phyloP scores from a whole-genome alignment of 1,140 invertebrate genomes.

The Calosoma granatense region DNA sequence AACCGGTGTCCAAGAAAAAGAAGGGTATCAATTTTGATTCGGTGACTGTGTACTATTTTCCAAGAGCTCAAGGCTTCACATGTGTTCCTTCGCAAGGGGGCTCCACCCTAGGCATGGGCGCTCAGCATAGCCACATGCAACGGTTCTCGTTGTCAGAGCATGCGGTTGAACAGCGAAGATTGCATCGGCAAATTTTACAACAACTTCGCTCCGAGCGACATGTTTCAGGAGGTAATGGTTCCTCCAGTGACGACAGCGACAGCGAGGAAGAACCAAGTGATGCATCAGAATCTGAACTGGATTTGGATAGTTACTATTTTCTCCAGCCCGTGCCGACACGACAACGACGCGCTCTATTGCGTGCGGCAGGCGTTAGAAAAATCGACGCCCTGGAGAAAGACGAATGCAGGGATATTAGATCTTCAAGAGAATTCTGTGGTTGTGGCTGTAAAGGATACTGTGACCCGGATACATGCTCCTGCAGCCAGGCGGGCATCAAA shows the following conservation, averaged over 20 bases:
- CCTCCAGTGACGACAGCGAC: slow-evolving; percentile 62
- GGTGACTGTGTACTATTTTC: slow-evolving; percentile 94
- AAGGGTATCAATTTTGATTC: slow-evolving; percentile 78
- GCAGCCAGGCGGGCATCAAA: slow-evolving; percentile 89
- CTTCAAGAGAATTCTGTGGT: slow-evolving; percentile 88
- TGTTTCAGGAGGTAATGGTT: slow-evolving; percentile 34
- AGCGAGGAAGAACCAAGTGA: slow-evolving; percentile 75
- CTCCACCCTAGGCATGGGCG: slow-evolving; percentile 92
- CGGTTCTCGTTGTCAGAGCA: slow-evolving; percentile 63
- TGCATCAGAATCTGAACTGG: slow-evolving; percentile 71
- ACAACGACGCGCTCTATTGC: slow-evolving; percentile 74
- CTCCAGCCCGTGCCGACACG: slow-evolving; percentile 85
- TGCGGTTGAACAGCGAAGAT: slow-evolving; percentile 71
- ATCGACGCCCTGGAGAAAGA: slow-evolving; percentile 92
- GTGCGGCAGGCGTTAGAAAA: slow-evolving; percentile 83
- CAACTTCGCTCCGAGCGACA: slow-evolving; percentile 61
- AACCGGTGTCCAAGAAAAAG: slow-evolving; percentile 53
- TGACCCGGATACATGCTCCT: slow-evolving; percentile 90
- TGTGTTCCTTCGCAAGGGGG: slow-evolving; percentile 96
- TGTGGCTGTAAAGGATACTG: slow-evolving; percentile 91
- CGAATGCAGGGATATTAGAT: slow-evolving; percentile 84
- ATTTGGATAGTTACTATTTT: slow-evolving; percentile 89
- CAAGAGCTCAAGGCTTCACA: slow-evolving; percentile 90
- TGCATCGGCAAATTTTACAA: slow-evolving; percentile 73
- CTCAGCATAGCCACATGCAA: slow-evolving; percentile 67